Evolutionary conservation across 2,888 invertebrate genomes (phyloP), one percentile per base, ranked within the genome.

Genomic region (Sturmia bella): DNA sequence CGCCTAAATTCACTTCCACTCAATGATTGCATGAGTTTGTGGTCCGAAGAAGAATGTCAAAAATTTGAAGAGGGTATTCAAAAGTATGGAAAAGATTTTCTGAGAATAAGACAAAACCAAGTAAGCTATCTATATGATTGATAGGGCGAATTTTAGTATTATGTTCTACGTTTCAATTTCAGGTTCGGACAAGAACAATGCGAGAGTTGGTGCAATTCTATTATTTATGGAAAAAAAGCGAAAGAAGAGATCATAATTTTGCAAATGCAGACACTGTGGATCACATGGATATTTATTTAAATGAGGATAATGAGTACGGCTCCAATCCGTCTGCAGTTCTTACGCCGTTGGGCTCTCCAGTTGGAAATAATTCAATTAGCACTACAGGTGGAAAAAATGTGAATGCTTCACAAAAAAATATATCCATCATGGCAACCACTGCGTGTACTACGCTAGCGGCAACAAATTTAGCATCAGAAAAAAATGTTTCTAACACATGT

Each of bases 171-270:
- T n/a, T 66, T 24, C 17, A 50, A 21, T 64, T 61, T 52, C 74
- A 91, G 91, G 91, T 99, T 57, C 93, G 96, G 86, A 98, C 98
- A 75, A 93, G 99, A 85, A 97, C 98, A 9, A 98, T 99, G 52
- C 97, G 98, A 39, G 99, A 99, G 91, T 92, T 99, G 82, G 98
- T 99, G 13, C 98, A 99, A 89, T 99, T 99, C 92, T 96, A 96
- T 91, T 96, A 96, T 87, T 93, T 98, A 72, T 99, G 99, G 99
- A 99, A 99, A 91, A 99, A 99, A 91, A 99, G 99, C 27, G 99
- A 99, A 89, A 93, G 99, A 17, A 98, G 99, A 91, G 99, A 99
- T 86, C 88, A 89, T 45, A 87, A 88, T 80, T 90, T 88, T 68
- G 87, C 87, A 1, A 87, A 89, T 3, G 88, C 90, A 12, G 89